A percentile compares a stretch with the other conserved stretches of the same genome.
Evolutionary conservation across 1,140 invertebrate species (phyloP).

Genomic region (Aricia agestis): DNA sequence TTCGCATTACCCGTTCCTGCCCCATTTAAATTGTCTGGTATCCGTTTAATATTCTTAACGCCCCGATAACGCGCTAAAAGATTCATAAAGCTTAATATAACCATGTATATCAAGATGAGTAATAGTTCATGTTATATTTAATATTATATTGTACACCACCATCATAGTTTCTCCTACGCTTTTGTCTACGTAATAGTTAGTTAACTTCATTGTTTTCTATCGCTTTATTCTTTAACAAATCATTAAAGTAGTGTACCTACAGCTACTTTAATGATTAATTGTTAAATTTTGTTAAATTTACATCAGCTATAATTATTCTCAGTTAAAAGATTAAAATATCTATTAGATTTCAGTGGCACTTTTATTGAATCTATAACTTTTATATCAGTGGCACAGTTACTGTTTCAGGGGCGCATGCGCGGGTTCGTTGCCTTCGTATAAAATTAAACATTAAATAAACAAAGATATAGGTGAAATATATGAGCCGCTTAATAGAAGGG

Average conservation of each 20-base stretch:
- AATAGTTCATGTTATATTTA: background rate
- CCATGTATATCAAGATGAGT: background rate
- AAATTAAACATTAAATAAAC: conserved; percentile 72
- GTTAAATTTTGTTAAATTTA: too few species aligned
- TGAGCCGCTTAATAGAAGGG: conserved; percentile 18
- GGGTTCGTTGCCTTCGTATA: conserved; percentile 62
- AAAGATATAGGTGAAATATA: conserved; percentile 55
- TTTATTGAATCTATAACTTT: background rate
- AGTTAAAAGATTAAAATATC: too few species aligned
- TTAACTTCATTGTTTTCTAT: too few species aligned
- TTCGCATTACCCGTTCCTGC: conserved; percentile 4
- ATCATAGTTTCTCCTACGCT: too few species aligned
- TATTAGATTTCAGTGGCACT: too few species aligned
- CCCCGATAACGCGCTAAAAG: background rate
- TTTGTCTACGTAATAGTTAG: too few species aligned
- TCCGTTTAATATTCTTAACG: conserved; percentile 14
- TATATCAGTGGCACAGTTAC: background rate
- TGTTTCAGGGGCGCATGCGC: conserved; percentile 19
- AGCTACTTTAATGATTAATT: too few species aligned
- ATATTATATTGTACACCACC: background rate
- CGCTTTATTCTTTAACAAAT: too few species aligned
- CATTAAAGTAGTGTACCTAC: too few species aligned
- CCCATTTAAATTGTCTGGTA: conserved; percentile 10
- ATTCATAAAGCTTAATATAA: conserved; percentile 5
- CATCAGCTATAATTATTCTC: too few species aligned